Percentiles rank a stretch among this genome's conserved stretches.
Evolutionary conservation across 2,113 vertebrate genomes (phyloP).

Genomic region (Eonycteris spelaea): DNA sequence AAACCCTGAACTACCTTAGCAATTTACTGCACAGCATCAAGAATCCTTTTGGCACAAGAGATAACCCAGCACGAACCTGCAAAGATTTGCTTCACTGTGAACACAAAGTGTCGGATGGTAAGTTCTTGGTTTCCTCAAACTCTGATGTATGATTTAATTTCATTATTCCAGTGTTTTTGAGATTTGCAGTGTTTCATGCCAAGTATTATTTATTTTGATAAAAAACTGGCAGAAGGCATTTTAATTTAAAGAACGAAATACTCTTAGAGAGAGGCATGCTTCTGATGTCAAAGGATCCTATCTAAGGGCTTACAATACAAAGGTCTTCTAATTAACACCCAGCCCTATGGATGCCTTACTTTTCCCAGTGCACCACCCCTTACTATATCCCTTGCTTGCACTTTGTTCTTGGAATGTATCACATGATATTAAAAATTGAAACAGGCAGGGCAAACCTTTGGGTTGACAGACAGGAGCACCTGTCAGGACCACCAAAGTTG

Average conservation of each 20-base stretch:
- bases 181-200: conserved; percentile 12
- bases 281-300: background rate
- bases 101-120: conserved; percentile 90
- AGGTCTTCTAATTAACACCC: background rate
- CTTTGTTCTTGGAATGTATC: background rate
- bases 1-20: conserved; percentile 93
- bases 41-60: conserved; percentile 91
- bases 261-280: background rate
- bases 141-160: background rate
- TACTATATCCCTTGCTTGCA: background rate
- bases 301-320: background rate
- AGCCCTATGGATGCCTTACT: background rate
- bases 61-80: conserved; percentile 96
- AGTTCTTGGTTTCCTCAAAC: conserved; percentile 65
- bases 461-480: background rate
- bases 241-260: conserved; percentile 13
- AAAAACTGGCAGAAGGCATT: background rate
- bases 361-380: background rate
- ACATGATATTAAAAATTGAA: background rate
- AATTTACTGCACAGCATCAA: conserved; percentile 93
- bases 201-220: conserved; percentile 15
- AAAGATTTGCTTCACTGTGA: conserved; percentile 95
- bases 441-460: background rate
- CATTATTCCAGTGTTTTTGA: background rate
- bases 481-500: background rate